Conservation (phyloP, 2,113 vertebrate genomes). For the Barbus barbus region DNA sequence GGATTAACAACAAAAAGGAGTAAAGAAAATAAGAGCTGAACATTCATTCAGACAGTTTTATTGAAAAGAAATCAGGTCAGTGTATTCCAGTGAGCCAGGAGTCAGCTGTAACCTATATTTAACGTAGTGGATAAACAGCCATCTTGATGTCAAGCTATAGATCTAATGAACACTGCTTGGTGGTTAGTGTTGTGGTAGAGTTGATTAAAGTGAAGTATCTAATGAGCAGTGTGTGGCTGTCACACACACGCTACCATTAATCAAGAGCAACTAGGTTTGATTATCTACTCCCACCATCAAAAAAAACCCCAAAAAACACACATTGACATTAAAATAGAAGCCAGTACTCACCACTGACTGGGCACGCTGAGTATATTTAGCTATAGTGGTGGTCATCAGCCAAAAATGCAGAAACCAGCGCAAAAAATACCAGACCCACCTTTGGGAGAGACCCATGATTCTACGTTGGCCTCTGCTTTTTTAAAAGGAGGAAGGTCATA, state of each 20-base stretch:
- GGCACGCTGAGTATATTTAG: slow-evolving; percentile 30
- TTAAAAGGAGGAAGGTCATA: slow-evolving; percentile 53
- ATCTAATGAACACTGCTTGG: slow-evolving; percentile 3
- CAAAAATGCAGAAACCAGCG: slow-evolving; percentile 49
- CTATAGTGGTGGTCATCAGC: slow-evolving; percentile 44
- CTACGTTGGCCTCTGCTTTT: slow-evolving; percentile 27
- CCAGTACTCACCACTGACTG: slow-evolving; percentile 37
- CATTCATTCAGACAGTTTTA: slow-evolving; percentile 44
- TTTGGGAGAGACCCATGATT: slow-evolving; percentile 62
- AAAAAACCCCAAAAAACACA: too few relatives aligned
- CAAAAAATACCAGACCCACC: slow-evolving; percentile 65
- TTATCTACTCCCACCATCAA: slow-evolving; percentile 3
- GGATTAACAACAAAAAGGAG: not conserved
- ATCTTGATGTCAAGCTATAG: not conserved
- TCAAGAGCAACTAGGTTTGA: not conserved
- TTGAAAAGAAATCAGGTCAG: slow-evolving; percentile 48
- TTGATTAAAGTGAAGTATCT: slow-evolving; percentile 40
- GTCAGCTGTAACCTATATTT: slow-evolving; percentile 4
- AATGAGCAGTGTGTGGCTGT: not conserved
- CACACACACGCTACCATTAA: slow-evolving; percentile 7
- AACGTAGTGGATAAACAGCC: slow-evolving; percentile 30
- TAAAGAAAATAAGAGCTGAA: not conserved
- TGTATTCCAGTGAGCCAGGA: slow-evolving; percentile 31
- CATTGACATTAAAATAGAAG: slow-evolving; percentile 21
- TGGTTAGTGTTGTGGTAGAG: slow-evolving; percentile 15